Base-by-base conservation (phyloP, 2,797 vertebrate species). In the Hyperoplus lanceolatus region DNA sequence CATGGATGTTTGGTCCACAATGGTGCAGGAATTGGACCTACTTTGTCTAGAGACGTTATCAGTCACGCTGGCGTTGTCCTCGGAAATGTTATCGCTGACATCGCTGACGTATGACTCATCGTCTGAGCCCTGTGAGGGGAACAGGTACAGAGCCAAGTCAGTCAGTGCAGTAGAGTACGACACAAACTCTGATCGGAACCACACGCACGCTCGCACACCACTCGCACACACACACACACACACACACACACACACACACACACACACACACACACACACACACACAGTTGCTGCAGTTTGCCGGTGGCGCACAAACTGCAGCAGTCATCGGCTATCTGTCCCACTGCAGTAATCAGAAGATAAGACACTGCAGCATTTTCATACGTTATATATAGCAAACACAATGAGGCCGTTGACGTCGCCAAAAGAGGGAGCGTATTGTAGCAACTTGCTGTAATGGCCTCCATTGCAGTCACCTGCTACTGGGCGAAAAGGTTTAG, bases 81-180 rank as follows among this genome's bases (percentile, higher is more conserved):
- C 98, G 18, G 98, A 99, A 95, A 99, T 98, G 89, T 99, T 99
- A 94, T 99, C 98, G 80, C 98, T 99, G 94, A 99, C 98, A 90
- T 99, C 98, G 72, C 98, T 99, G 94, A 99, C 97, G 76, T 99
- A 99, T 88, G 98, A 99, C 93, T 99, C 98, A 90, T 99, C 98
- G 87, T 99, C 98, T 85, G 98, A 99, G 90, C 96, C 98, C 98
- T 99, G 91, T 60, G 56, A 81, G 85, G 53, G 67, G 62, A 78
- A 79, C 78, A 85, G 89, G 82, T 85, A 92, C 75, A 79, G 59
- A 85, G 70, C 1, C 5, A 38, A 86, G 70, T 75, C 81, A 90
- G 82, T 86, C 89, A 90, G 86, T 60, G 66, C 70, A 64, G 70
- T 21, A 43, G 54, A 60, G 58, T 63, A 51, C 48, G 51, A 80